Percentiles rank a stretch among this genome's conserved stretches.
Conservation (phyloP, 2,888 invertebrate genomes). For the Orthosia gothica region DNA sequence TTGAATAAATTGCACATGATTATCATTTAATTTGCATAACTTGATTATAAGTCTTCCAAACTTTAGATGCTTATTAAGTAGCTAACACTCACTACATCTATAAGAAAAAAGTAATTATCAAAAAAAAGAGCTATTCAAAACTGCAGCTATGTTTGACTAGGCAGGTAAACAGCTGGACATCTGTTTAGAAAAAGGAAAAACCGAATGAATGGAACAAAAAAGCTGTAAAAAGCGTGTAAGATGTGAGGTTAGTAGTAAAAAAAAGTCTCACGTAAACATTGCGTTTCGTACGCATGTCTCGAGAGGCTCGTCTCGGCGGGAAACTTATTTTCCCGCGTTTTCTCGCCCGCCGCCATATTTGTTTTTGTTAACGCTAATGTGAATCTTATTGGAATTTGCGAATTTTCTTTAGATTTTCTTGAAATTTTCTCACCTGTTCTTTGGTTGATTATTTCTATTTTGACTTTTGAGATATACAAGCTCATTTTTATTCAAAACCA, state of each 20-base stretch:
- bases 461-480: not conserved
- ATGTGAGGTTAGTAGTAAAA: conserved; percentile 62
- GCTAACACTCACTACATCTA: conserved; percentile 24
- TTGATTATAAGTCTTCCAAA: conserved; percentile 36
- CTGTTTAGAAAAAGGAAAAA: conserved; percentile 60
- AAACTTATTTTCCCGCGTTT: conserved; percentile 90
- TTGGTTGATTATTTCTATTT: not conserved
- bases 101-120: conserved; percentile 17
- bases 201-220: conserved; percentile 54
- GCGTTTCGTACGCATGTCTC: conserved; percentile 88
- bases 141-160: conserved; percentile 41
- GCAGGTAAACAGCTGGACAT: conserved; percentile 37
- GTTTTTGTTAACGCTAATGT: conserved; percentile 76
- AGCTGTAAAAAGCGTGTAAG: conserved; percentile 60
- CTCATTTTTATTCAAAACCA: not conserved
- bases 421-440: not conserved
- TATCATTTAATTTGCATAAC: conserved; percentile 59
- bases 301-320: conserved; percentile 85
- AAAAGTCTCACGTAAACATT: conserved; percentile 81
- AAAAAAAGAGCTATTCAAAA: conserved; percentile 26
- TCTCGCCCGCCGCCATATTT: conserved; percentile 80
- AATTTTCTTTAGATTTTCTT: conserved; percentile 54
- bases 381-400: conserved; percentile 82
- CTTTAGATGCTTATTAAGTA: conserved; percentile 41
- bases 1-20: conserved; percentile 56